These are phyloP conservation scores for Oscheius sp. DNA, from an alignment of 1,140 invertebrate species.

Conservation along the genomic window DNA sequence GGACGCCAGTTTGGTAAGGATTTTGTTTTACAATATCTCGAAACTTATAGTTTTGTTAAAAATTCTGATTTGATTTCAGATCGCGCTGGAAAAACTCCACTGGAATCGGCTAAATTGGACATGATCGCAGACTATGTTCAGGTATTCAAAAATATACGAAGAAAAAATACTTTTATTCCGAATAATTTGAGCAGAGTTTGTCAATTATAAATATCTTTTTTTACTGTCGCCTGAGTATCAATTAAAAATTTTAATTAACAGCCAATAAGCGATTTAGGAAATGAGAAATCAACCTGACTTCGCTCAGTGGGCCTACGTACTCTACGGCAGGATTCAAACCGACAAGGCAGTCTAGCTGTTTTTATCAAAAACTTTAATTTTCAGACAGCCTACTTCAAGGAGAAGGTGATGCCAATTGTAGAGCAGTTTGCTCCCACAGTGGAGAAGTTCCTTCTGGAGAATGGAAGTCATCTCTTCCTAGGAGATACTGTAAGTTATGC, in stretches of 20 bases:
- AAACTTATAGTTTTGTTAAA: constrained; percentile 2
- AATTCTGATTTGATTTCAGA: too few species aligned
- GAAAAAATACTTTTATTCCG: background rate
- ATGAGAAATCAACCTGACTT: too few species aligned
- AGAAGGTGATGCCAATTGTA: background rate
- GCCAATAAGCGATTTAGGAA: too few species aligned
- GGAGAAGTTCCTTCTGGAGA: background rate
- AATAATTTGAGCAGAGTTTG: background rate
- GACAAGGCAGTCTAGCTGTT: too few species aligned
- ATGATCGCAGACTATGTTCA: constrained; percentile 39
- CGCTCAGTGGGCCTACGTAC: too few species aligned
- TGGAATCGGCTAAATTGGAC: constrained; percentile 47
- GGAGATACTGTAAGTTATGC: background rate
- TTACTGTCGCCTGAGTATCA: background rate
- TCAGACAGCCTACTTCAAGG: background rate
- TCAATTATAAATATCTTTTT: background rate
- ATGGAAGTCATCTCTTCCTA: background rate
- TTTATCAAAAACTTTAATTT: too few species aligned
- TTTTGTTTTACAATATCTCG: background rate
- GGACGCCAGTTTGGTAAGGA: constrained; percentile 45
- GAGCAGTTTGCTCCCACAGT: background rate
- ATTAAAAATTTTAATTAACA: background rate
- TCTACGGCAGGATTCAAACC: too few species aligned
- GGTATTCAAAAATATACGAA: background rate
- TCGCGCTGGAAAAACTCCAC: constrained; percentile 26